Evolutionary conservation across 2,888 invertebrate species (phyloP).

Genomic region (Acrocera orbiculus): DNA sequence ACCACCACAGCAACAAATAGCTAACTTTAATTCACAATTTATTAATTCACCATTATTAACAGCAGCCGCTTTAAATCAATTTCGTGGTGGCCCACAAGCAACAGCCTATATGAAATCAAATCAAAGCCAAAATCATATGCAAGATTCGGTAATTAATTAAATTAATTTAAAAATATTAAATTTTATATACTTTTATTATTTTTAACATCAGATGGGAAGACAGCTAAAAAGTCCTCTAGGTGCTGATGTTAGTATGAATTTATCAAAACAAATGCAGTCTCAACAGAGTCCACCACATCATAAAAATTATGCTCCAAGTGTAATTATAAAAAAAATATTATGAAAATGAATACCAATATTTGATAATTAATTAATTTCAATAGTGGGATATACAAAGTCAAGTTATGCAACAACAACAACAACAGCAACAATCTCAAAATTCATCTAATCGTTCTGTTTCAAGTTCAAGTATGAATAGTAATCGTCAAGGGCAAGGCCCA

Average conservation of each 20-base stretch:
- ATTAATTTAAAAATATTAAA: slow-evolving; percentile 1
- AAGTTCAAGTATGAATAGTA: slow-evolving; percentile 14
- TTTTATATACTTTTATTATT: slow-evolving; percentile 1
- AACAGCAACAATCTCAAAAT: slow-evolving; percentile 19
- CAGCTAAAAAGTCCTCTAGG: slow-evolving; percentile 30
- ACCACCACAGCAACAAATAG: slow-evolving; percentile 28
- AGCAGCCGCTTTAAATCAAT: slow-evolving; percentile 34
- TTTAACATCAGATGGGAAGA: slow-evolving; percentile 24
- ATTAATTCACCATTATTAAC: slow-evolving; percentile 45
- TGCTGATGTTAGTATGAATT: slow-evolving; percentile 27
- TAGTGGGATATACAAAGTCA: slow-evolving; percentile 30
- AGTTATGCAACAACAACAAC: slow-evolving; percentile 19
- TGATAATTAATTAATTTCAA: slow-evolving; percentile 5
- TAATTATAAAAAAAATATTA: slow-evolving; percentile 17
- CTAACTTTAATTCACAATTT: slow-evolving; percentile 37
- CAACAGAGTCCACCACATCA: slow-evolving; percentile 32
- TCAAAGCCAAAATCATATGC: slow-evolving; percentile 30
- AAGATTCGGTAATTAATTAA: slow-evolving; percentile 27
- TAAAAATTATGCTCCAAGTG: slow-evolving; percentile 28
- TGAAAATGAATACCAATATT: not conserved
- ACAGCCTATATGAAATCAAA: slow-evolving; percentile 27
- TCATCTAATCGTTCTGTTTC: slow-evolving; percentile 15
- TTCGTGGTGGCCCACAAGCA: slow-evolving; percentile 26
- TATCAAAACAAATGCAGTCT: slow-evolving; percentile 31
- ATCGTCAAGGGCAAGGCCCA: slow-evolving; percentile 15